Evolutionary conservation across 2,797 vertebrate species (phyloP).

Genomic region (Enteromius thamalakanensis): DNA sequence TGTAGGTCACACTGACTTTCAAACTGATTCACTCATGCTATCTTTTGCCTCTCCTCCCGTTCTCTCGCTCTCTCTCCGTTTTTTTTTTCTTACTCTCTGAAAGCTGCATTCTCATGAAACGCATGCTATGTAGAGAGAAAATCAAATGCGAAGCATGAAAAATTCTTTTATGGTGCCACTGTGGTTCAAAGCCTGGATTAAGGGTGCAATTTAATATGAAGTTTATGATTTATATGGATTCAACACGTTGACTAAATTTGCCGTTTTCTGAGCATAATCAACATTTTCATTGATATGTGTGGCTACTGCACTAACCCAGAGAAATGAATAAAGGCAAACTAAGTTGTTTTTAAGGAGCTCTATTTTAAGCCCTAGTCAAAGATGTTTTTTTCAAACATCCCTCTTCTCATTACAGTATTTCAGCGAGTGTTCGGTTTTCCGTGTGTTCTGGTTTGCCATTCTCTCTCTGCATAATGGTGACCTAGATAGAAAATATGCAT

Average conservation of each 20-base stretch:
- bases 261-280: slow-evolving; percentile 29
- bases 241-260: slow-evolving; percentile 37
- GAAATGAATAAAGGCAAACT: slow-evolving; percentile 6
- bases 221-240: slow-evolving; percentile 48
- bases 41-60: slow-evolving; percentile 36
- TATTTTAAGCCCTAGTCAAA: slow-evolving; percentile 28
- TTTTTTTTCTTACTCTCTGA: slow-evolving; percentile 17
- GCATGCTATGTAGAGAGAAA: slow-evolving; percentile 33
- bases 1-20: slow-evolving; percentile 48
- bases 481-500: slow-evolving; percentile 48
- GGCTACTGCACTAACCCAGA: slow-evolving; percentile 4
- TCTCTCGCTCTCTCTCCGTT: too few relatives aligned
- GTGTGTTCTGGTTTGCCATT: slow-evolving; percentile 43
- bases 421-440: slow-evolving; percentile 31
- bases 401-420: slow-evolving; percentile 30
- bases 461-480: slow-evolving; percentile 49
- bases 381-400: background rate
- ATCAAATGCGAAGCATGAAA: slow-evolving; percentile 48
- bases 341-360: slow-evolving; percentile 27
- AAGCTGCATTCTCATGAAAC: slow-evolving; percentile 49
- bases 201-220: slow-evolving; percentile 37
- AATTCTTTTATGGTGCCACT: slow-evolving; percentile 39
- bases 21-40: slow-evolving; percentile 62
- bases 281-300: slow-evolving; percentile 35
- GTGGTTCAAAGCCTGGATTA: slow-evolving; percentile 53